phyloP scores from a whole-genome alignment of 2,888 invertebrate species.

The Mesopsocus fuscifrons region DNA sequence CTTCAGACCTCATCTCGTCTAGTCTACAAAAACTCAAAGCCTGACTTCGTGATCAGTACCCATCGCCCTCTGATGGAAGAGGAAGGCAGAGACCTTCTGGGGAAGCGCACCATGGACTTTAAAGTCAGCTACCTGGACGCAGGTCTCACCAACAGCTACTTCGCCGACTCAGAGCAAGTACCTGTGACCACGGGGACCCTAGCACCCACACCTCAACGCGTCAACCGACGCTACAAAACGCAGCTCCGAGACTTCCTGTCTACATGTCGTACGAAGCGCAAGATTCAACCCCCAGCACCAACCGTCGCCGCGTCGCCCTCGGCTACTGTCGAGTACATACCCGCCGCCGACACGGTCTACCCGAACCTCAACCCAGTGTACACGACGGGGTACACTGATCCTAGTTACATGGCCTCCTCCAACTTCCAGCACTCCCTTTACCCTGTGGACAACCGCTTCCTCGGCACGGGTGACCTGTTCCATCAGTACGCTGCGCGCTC shows the following conservation, averaged over 20 bases:
- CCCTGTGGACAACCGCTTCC: slow-evolving; percentile 43
- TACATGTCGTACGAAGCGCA: slow-evolving; percentile 71
- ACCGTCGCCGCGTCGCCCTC: slow-evolving; percentile 15
- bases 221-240: slow-evolving; percentile 80
- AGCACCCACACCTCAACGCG: slow-evolving; percentile 52
- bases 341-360: slow-evolving; percentile 33
- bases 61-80: slow-evolving; percentile 99
- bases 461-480: slow-evolving; percentile 70
- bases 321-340: slow-evolving; percentile 15
- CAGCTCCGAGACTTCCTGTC: slow-evolving; percentile 83
- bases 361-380: slow-evolving; percentile 63
- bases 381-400: slow-evolving; percentile 54
- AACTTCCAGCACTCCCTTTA: slow-evolving; percentile 42
- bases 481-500: slow-evolving; percentile 69
- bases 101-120: slow-evolving; percentile 97
- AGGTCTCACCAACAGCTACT: slow-evolving; percentile 76
- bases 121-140: slow-evolving; percentile 95
- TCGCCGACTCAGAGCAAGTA: slow-evolving; percentile 68
- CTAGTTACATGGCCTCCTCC: slow-evolving; percentile 22
- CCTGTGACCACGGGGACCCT: slow-evolving; percentile 29
- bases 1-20: slow-evolving; percentile 91
- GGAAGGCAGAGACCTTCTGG: slow-evolving; percentile 90
- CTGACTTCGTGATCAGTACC: slow-evolving; percentile 97
- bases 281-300: slow-evolving; percentile 27
- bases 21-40: slow-evolving; percentile 98